Evolutionary conservation across 2,888 invertebrate genomes (phyloP), one percentile per base, ranked within the genome.

Genomic region (Myopa testacea): DNA sequence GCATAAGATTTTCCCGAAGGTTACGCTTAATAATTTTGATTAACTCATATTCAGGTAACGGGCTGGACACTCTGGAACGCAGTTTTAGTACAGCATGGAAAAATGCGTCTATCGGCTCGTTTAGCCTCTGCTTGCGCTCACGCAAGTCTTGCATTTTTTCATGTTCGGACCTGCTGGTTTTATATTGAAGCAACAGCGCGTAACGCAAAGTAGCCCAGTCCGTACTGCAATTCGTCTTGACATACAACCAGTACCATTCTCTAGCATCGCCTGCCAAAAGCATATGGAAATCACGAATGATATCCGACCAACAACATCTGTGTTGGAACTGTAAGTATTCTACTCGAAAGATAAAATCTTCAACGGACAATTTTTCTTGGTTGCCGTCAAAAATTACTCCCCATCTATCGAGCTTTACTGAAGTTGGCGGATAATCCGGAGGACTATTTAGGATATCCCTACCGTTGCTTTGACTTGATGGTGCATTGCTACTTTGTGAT

Each of bases 211-310:
- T 67, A 14, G 72, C 50, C 77, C 78, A 80, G 37, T 63, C 70
- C 14, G 26, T 19, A 5, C 19, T 38, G 14, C 14, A 37, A 63
- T 75, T 70, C 3, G 63, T 78, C 8, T 65, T 75, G 0, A 77
- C 16, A 12, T 75, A 75, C 2, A 72, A 55, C 77, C 78, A 78
- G 26, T 78, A 80, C 77, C 77, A 75, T n/a, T 80, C 75, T 19
- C 38, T 60, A 6, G 77, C 78, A 7, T 60, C 26, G 0, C 78
- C 80, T 0, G 62, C 10, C 3, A 78, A 12, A 16, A 78, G n/a
- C 0, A 75, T 45, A 19, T 76, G 78, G 6, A 78, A 80, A n/a
- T 78, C 76, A 14, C 72, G 55, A 0, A 75, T 3, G 1, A 78
- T 67, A 55, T 75, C 69, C 0, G 40, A 38, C 75, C 71, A 75